Base-by-base conservation (phyloP, 2,888 invertebrate species). In the Clostera curtula region DNA sequence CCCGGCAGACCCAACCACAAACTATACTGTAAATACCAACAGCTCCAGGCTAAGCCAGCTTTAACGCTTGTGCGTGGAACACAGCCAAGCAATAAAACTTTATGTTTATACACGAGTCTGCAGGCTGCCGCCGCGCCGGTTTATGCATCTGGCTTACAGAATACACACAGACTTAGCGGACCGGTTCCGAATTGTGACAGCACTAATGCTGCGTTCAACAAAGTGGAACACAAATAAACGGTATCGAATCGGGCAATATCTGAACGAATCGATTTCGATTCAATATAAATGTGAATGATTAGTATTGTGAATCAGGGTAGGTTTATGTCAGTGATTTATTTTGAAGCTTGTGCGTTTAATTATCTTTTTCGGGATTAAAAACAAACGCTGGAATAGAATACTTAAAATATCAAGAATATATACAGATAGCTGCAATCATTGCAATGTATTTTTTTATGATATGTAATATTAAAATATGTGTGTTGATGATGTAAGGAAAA, bases 51-150 rank as follows among this genome's bases (percentile, higher is more conserved):
- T 69, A 56, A 54, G 51, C 57, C 60, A 63, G 70, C 71, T 69
- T 76, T 72, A 73, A 74, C 70, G 67, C 62, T 63, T 69, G 59
- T 67, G 72, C 73, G 74, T 82, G 82, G 82, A 82, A 76, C 75
- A 69, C 61, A 69, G 82, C 82, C 82, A 82, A 82, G 72, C 76
- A 74, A 80, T 82, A 80, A 82, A 80, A 77, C 73, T 73, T 73
- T 67, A 75, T 79, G 82, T 80, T 79, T 75, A 71, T 73, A 74
- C 64, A 58, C 62, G 59, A 71, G 67, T 71, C 70, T 59, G 68
- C 68, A 65, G 58, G n/a, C n/a, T n/a, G n/a, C n/a, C n/a, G n/a
- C n/a, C 61, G 60, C 57, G 61, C 66, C 64, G 62, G 68, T 68
- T 68, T 71, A 68, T 66, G 64, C 56, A 63, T 63, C 57, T 51